Conservation (phyloP, 2,888 invertebrate genomes). For the Eugnorisma glareosa region DNA sequence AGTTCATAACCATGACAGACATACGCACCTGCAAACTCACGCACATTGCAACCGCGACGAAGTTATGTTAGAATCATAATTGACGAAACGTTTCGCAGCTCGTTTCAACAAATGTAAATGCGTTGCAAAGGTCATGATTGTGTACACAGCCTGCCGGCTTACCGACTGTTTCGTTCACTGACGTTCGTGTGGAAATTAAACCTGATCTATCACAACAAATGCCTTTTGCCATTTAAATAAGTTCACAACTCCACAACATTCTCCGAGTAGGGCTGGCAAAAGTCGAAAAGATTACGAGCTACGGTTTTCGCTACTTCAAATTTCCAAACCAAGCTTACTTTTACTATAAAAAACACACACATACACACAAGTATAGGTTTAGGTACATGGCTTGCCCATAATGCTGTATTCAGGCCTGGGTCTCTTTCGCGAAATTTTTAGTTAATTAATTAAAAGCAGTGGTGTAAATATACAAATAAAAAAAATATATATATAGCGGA, state of each 20-base stretch:
- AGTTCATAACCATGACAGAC: slow-evolving; percentile 35
- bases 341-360: not conserved
- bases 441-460: no score
- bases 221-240: slow-evolving; percentile 23
- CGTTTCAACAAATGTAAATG: slow-evolving; percentile 50
- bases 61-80: slow-evolving; percentile 31
- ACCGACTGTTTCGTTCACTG: slow-evolving; percentile 34
- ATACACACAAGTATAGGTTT: no score
- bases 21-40: slow-evolving; percentile 16
- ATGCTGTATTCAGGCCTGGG: no score
- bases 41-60: slow-evolving; percentile 15
- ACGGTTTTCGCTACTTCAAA: not conserved
- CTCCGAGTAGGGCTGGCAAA: not conserved
- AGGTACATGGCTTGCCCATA: no score
- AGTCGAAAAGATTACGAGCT: not conserved
- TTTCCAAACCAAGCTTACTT: no score
- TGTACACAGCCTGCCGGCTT: slow-evolving; percentile 23
- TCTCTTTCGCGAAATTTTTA: no score
- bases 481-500: no score
- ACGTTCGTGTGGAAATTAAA: slow-evolving; percentile 30
- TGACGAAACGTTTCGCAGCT: slow-evolving; percentile 45
- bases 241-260: slow-evolving; percentile 20
- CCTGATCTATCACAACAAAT: slow-evolving; percentile 29
- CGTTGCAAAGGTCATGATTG: slow-evolving; percentile 46
- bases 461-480: no score